These are phyloP conservation scores for Catagonus wagneri DNA, from an alignment of 2,113 vertebrate genomes.

Conservation along the genomic window DNA sequence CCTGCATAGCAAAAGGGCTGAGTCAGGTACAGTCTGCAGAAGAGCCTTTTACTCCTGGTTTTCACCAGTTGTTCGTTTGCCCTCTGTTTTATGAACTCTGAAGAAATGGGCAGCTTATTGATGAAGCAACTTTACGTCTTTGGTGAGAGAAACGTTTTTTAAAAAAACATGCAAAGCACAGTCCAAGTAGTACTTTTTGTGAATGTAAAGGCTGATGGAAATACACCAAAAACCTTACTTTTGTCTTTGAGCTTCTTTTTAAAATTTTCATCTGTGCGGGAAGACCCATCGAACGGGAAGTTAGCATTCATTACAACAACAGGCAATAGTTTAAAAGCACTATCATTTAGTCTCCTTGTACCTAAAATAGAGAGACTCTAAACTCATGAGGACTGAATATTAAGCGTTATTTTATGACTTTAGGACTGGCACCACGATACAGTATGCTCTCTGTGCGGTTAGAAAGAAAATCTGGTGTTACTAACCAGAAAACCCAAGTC, in stretches of 20 bases:
- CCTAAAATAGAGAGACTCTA: constrained; percentile 7
- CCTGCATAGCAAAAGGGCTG: not conserved
- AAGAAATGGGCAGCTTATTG: constrained; percentile 81
- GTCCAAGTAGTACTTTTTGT: constrained; percentile 78
- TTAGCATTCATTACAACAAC: constrained; percentile 81
- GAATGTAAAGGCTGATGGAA: constrained; percentile 77
- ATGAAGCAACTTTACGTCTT: constrained; percentile 81
- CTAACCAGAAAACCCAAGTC: not conserved
- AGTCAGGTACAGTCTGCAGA: not conserved
- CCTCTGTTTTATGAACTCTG: not conserved
- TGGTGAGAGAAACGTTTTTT: constrained; percentile 77
- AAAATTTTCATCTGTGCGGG: constrained; percentile 96
- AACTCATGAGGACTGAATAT: not conserved
- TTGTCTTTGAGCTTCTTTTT: constrained; percentile 99
- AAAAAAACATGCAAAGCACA: constrained; percentile 91
- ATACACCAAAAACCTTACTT: constrained; percentile 93
- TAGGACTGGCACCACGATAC: not conserved
- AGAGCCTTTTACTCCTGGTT: not conserved
- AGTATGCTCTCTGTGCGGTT: not conserved
- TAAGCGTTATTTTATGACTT: not conserved
- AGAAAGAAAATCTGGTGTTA: not conserved
- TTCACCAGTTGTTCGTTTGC: not conserved
- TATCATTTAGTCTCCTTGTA: not conserved
- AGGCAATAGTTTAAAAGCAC: constrained; percentile 63
- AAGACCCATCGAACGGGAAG: constrained; percentile 88